Conservation (phyloP, 2,888 invertebrate genomes). For the Rhopalosiphum nymphaeae region DNA sequence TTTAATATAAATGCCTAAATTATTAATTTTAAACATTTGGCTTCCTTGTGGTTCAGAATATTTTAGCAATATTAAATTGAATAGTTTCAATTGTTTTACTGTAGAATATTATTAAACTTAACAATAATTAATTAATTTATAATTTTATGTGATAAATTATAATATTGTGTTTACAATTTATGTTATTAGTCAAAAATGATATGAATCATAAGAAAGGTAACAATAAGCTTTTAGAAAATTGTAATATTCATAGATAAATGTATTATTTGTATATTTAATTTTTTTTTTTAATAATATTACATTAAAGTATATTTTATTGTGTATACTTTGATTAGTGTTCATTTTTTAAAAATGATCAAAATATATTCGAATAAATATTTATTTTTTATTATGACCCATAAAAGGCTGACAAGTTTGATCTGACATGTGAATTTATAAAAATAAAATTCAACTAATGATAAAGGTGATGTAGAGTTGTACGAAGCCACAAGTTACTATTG, state of each 20-base stretch:
- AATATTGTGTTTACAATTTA: background rate
- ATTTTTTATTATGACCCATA: constrained; percentile 30
- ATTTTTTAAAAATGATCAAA: constrained; percentile 30
- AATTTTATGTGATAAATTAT: background rate
- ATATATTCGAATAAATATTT: constrained; percentile 12
- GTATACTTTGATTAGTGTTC: constrained; percentile 18
- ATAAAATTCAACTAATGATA: constrained; percentile 30
- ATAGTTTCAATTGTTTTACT: background rate
- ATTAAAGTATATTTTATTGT: background rate
- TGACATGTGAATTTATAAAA: constrained; percentile 16
- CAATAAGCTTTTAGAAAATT: constrained; percentile 8
- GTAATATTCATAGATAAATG: background rate
- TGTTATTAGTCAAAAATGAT: background rate
- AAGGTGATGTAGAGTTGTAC: background rate
- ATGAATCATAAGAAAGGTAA: background rate
- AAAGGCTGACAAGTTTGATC: constrained; percentile 51
- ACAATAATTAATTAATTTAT: background rate
- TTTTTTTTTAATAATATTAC: background rate
- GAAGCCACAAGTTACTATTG: background rate
- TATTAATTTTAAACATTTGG: background rate
- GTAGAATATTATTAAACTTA: background rate
- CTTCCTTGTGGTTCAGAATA: background rate
- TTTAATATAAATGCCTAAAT: background rate
- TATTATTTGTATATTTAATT: constrained; percentile 13
- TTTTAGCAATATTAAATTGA: background rate